A percentile compares a stretch with the other conserved stretches of the same genome.
phyloP scores from a whole-genome alignment of 2,797 vertebrate genomes.

The Limnodromus scolopaceus region DNA sequence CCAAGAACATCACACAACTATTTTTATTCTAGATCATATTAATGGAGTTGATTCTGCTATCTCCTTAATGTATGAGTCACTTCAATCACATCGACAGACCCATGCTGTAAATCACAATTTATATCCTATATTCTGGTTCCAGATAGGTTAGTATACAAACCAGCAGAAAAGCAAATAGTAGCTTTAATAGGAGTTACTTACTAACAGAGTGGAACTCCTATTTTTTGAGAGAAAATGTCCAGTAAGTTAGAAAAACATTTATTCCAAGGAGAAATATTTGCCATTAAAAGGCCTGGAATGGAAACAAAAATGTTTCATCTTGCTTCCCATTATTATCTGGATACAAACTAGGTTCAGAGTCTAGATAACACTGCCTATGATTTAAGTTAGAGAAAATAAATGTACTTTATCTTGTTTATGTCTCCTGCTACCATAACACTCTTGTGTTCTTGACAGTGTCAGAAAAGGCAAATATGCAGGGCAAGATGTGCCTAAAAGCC shows the following conservation, averaged over 20 bases:
- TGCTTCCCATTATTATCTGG: constrained; percentile 33
- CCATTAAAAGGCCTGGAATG: constrained; percentile 22
- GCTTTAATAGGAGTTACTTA: neutral
- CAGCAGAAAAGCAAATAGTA: neutral
- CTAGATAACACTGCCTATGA: constrained; percentile 21
- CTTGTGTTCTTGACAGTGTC: constrained; percentile 66
- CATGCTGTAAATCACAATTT: neutral
- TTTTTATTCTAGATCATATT: neutral
- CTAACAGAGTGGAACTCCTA: neutral
- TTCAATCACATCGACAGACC: neutral
- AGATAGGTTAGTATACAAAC: neutral
- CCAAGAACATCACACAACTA: neutral
- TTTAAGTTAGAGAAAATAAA: constrained; percentile 46
- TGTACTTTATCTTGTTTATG: constrained; percentile 72
- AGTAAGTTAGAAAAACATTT: neutral
- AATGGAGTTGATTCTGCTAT: neutral
- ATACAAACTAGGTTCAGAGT: constrained; percentile 29
- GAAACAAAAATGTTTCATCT: constrained; percentile 58
- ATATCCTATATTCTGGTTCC: neutral
- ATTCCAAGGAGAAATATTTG: constrained; percentile 3
- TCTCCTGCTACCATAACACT: constrained; percentile 55
- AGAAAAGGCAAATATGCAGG: constrained; percentile 49
- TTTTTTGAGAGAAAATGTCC: neutral
- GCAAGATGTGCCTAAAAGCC: constrained; percentile 52
- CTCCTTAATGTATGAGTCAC: neutral